Base-by-base conservation (phyloP, 2,888 invertebrate species). In the Junonia oenone region DNA sequence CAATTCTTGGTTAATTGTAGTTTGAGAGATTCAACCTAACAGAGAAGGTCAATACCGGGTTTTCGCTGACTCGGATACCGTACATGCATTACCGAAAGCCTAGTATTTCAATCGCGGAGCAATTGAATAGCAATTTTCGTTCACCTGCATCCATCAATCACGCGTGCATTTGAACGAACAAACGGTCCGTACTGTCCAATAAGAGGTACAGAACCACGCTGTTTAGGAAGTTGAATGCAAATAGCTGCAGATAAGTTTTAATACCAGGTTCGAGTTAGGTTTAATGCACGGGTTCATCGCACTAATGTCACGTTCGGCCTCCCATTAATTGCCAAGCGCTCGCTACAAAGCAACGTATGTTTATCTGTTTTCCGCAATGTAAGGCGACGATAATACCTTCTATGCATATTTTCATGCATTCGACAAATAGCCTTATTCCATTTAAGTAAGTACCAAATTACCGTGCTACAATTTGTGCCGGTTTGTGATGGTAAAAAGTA, bases 281-380 rank as follows among this genome's bases (percentile, higher is more conserved):
- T 57, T 85, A 90, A 90, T 89, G 82, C 73, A 69, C 70, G 76
- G 82, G 85, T 87, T 81, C 81, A 79, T 73, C 78, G 73, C 72
- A 76, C 86, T 89, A 86, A 89, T 86, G 88, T 88, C 89, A 89
- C 89, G 89, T 89, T 86, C 81, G 78, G 80, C 81, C 82, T 80
- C 79, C 77, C 81, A 87, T 89, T 89, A 88, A 87, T 87, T 81
- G 84, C 82, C 67, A 66, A 67, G 69, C 74, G 71, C 72, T 69
- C 65, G 72, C 69, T 77, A 81, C 83, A 79, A 79, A 75, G 82
- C 76, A 81, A 79, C 76, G 67, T 75, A 71, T 75, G 78, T 81
- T 82, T 83, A 83, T 83, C 78, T 77, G 76, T 75, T 74, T 72
- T 75, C 75, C 73, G 72, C 69, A 66, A 69, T 65, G 67, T 66